Evolutionary conservation across 2,797 vertebrate species (phyloP).

Genomic region (Oryzias dopingdopingensis): DNA sequence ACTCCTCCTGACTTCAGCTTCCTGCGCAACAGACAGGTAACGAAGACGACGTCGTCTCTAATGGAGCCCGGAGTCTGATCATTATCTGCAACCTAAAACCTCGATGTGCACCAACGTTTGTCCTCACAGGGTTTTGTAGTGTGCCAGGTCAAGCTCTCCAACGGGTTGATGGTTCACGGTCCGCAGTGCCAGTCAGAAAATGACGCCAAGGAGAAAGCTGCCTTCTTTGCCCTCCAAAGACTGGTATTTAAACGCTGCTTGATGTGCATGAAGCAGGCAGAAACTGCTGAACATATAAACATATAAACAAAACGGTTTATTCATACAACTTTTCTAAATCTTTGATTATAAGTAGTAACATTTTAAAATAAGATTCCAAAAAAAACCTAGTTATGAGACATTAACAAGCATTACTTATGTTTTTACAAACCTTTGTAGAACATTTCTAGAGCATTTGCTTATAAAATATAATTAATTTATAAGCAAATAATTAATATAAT

Average conservation of each 20-base stretch:
- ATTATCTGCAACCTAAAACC: background rate
- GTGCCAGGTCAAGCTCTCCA: constrained; percentile 93
- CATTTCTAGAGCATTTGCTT: too few species aligned
- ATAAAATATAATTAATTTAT: too few species aligned
- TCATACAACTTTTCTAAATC: too few species aligned
- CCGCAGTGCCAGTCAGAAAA: constrained; percentile 91
- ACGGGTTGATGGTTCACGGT: constrained; percentile 88
- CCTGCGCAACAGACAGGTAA: constrained; percentile 88
- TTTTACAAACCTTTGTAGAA: too few species aligned
- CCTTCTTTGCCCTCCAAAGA: constrained; percentile 89
- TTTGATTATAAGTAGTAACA: too few species aligned
- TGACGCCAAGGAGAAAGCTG: constrained; percentile 95
- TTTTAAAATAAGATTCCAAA: too few species aligned
- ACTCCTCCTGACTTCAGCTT: constrained; percentile 89
- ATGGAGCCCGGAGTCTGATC: background rate
- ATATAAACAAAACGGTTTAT: too few species aligned
- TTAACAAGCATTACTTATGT: too few species aligned
- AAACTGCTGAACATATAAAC: too few species aligned
- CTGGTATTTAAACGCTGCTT: constrained; percentile 76
- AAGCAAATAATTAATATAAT: too few species aligned
- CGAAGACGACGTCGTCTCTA: rapidly evolving
- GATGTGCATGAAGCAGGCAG: background rate
- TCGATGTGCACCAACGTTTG: background rate
- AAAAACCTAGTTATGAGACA: too few species aligned
- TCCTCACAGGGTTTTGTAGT: constrained; percentile 83